Evolutionary conservation across 2,797 vertebrate species (phyloP).

Genomic region (Mionectes olivaceus): DNA sequence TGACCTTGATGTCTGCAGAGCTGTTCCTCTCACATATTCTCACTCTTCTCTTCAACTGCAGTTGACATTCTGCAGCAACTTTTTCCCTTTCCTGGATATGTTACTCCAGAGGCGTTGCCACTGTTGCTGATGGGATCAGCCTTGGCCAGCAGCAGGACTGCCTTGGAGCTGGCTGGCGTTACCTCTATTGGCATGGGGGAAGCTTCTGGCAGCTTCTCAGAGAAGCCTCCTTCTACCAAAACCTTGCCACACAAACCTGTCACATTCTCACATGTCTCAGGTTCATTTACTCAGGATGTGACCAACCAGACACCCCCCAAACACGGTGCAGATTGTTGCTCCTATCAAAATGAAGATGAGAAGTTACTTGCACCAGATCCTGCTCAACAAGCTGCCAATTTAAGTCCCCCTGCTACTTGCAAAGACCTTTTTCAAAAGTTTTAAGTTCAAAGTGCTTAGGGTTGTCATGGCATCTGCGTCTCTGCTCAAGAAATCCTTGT

Average conservation of each 20-base stretch:
- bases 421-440: background rate
- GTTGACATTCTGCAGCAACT: background rate
- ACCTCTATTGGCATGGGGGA: background rate
- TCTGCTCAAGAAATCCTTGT: background rate
- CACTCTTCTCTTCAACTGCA: background rate
- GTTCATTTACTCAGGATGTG: background rate
- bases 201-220: background rate
- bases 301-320: background rate
- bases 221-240: background rate
- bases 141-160: background rate
- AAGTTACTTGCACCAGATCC: background rate
- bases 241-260: background rate
- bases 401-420: background rate
- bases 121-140: background rate
- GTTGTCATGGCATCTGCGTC: background rate
- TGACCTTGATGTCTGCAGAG: background rate
- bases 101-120: background rate
- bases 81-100: background rate
- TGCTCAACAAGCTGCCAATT: background rate
- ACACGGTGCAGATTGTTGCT: background rate
- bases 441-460: background rate
- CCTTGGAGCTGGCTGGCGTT: accelerated
- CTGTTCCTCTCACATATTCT: background rate
- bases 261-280: background rate
- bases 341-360: background rate